phyloP scores from a whole-genome alignment of 2,888 invertebrate genomes.

The Rhamphomyia laevipes region DNA sequence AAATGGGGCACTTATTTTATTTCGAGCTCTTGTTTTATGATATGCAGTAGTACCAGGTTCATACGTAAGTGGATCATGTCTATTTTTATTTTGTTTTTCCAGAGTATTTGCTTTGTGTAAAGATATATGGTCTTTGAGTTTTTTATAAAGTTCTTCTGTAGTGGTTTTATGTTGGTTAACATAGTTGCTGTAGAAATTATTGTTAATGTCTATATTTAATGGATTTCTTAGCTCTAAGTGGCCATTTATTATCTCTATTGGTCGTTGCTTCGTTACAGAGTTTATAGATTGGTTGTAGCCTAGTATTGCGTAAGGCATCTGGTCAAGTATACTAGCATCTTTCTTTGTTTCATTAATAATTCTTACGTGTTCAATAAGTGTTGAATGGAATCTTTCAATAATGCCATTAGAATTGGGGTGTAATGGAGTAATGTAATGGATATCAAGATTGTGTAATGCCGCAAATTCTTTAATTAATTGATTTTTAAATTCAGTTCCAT shows the following conservation, averaged over 20 bases:
- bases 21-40: slow-evolving; percentile 5
- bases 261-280: too few species aligned
- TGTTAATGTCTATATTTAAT: too few species aligned
- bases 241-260: too few species aligned
- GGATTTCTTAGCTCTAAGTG: too few species aligned
- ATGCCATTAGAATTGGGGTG: neutral
- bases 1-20: slow-evolving; percentile 5
- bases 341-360: neutral
- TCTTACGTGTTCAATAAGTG: neutral
- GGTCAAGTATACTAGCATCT: neutral
- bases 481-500: neutral
- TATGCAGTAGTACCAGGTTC: slow-evolving; percentile 2
- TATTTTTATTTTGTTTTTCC: slow-evolving; percentile 6
- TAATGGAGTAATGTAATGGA: neutral
- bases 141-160: too few species aligned
- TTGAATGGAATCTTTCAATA: neutral
- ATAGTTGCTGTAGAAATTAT: too few species aligned
- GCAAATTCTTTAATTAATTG: neutral
- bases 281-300: too few species aligned
- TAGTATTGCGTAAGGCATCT: too few species aligned
- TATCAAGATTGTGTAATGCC: neutral
- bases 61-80: slow-evolving; percentile 3
- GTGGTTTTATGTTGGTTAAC: too few species aligned
- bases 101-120: neutral
- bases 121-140: too few species aligned